Evolutionary conservation across 2,888 invertebrate species (phyloP), one percentile per base, ranked within the genome.

Genomic region (Zygogramma bicolorata): DNA sequence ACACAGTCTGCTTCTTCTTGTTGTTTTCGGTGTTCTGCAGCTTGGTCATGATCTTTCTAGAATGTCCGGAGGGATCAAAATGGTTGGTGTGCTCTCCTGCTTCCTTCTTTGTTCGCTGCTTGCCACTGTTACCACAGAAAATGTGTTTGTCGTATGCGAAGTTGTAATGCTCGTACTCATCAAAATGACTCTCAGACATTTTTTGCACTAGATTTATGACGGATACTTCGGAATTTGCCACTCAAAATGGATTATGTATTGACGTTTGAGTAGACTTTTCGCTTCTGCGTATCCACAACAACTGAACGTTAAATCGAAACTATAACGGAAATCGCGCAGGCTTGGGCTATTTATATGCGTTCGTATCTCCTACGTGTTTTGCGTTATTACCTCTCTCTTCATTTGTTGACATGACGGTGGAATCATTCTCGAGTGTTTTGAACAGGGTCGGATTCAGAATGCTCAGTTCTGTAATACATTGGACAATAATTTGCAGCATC

Each of bases 121-220:
- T 97, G 75, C 97, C 97, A 85, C 96, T 93, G 88, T 96, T 95
- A 25, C 94, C 94, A 53, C 93, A 92, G 87, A 93, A 93, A 77
- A 97, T 92, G 86, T 95, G 93, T 88, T 97, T 97, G 87, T 96
- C 97, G 89, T 95, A 93, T 82, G 96, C 96, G 88, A 94, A 97
- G 88, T 97, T 97, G 90, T 95, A 97, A 86, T 96, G 95, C 85
- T 97, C 97, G 91, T 96, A 96, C 85, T 96, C 93, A 89, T 97
- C 97, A 86, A 94, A 93, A 89, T 94, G 92, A 82, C 90, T 89
- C 88, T 95, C 95, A 84, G 95, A 95, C 95, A 95, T 95, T 10
- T 53, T 53, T 42, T 42, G n/a, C 15, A 27, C 22, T 53, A 25
- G 25, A 53, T 25, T 53, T 53, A 1, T 22, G 6, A 53, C 27